Evolutionary conservation across 2,888 invertebrate species (phyloP), one percentile per base, ranked within the genome.

Genomic region (Chrysolina americana): DNA sequence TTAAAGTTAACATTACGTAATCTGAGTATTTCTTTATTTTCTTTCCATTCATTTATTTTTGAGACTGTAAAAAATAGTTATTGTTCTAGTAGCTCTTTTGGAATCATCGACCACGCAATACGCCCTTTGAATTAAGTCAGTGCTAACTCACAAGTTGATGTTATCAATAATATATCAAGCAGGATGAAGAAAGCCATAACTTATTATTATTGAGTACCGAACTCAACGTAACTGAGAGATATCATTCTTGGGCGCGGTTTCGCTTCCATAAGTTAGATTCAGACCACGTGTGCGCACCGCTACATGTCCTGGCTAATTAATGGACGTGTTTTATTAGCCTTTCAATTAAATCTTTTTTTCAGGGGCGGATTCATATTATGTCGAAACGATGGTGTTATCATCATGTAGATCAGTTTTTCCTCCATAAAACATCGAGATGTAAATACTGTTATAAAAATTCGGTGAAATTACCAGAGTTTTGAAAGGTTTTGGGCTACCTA

Each of bases 231-330:
- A 53, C 53, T 53, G 53, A 53, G 21, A n/a, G n/a, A n/a, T n/a
- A n/a, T 23, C 21, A 53, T 53, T 53, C 23, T 21, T 11, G 19
- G 53, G 21, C 53, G 53, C 53, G 53, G 53, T 23, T 53, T 53
- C 21, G 53, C 53, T 21, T 53, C 53, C 53, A 53, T 53, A 21
- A 53, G 53, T 21, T 53, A 53, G 23, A 21, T 44, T 53, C 0
- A 5, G 53, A 21, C 53, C 53, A 53, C 53, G 53, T 19, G 9
- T 53, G 53, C 23, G 21, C 53, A 53, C 21, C 53, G 21, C 53
- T 53, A 53, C 2, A 53, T 53, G 53, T 53, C 19, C 21, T 21
- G 11, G 13, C 53, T 53, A 53, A 53, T 53, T 53, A 53, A 53
- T 53, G 53, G 21, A 53, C 23, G 10, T 53, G 53, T 53, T 15